These are phyloP conservation scores for Blennius ocellaris DNA, from an alignment of 2,113 vertebrate genomes.

Conservation along the genomic window DNA sequence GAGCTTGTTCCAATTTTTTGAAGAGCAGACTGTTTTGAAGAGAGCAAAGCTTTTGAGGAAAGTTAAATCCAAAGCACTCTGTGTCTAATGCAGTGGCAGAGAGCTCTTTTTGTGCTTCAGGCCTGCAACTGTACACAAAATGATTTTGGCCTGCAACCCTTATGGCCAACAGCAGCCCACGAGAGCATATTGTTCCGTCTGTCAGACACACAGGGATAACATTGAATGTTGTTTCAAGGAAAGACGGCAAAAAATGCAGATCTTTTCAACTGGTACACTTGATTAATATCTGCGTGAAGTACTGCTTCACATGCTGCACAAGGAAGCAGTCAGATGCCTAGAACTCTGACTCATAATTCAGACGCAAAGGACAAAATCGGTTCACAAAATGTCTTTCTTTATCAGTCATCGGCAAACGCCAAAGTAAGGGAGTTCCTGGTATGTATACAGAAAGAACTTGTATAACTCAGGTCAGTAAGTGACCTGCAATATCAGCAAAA, in stretches of 20 bases:
- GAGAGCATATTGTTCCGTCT: slow-evolving; percentile 19
- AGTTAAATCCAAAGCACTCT: slow-evolving; percentile 28
- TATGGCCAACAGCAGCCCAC: slow-evolving; percentile 23
- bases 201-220: slow-evolving; percentile 12
- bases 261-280: slow-evolving; percentile 54
- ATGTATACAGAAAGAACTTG: slow-evolving; percentile 45
- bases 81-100: slow-evolving; percentile 27
- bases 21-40: slow-evolving; percentile 31
- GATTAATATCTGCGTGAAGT: slow-evolving; percentile 65
- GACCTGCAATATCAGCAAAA: slow-evolving; percentile 42
- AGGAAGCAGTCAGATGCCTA: slow-evolving; percentile 43
- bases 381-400: slow-evolving; percentile 70
- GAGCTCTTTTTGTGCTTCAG: slow-evolving; percentile 38
- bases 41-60: slow-evolving; percentile 30
- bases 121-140: slow-evolving; percentile 40
- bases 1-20: slow-evolving; percentile 33
- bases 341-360: slow-evolving; percentile 53
- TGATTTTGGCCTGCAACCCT: slow-evolving; percentile 40
- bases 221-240: slow-evolving; percentile 10
- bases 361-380: slow-evolving; percentile 55
- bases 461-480: slow-evolving; percentile 44
- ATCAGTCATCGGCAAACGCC: slow-evolving; percentile 31
- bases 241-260: slow-evolving; percentile 53
- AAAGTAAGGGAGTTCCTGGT: slow-evolving; percentile 34
- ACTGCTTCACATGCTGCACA: slow-evolving; percentile 32